Percentiles rank a stretch among this genome's conserved stretches.
phyloP scores from a whole-genome alignment of 2,888 invertebrate species.

The Acronicta alni region DNA sequence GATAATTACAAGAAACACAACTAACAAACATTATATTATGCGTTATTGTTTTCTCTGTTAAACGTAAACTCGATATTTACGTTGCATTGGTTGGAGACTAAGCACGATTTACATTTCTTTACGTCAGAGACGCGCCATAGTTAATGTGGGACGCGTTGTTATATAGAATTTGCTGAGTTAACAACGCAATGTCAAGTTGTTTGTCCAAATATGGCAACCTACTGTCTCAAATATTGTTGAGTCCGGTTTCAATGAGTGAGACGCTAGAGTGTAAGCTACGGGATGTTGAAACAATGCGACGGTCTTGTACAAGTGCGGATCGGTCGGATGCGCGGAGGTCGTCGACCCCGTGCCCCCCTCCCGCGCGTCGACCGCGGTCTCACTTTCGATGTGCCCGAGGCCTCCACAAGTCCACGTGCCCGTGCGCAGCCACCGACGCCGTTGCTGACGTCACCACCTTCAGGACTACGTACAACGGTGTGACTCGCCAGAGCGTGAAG shows the following conservation, averaged over 20 bases:
- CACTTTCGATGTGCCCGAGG: conserved; percentile 87
- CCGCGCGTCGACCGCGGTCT: conserved; percentile 75
- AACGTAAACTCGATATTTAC: conserved; percentile 4
- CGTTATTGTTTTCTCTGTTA: conserved; percentile 29
- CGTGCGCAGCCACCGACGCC: conserved; percentile 74
- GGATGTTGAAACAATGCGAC: conserved; percentile 85
- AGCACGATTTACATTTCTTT: conserved; percentile 12
- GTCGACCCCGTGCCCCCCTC: conserved; percentile 74
- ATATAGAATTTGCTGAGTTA: conserved; percentile 37
- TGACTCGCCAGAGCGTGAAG: conserved; percentile 73
- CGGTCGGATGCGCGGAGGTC: conserved; percentile 85
- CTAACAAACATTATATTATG: conserved; percentile 49
- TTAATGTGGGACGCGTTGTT: conserved; percentile 11
- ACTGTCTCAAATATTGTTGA: conserved; percentile 59
- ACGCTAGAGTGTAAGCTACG: conserved; percentile 66
- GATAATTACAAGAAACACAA: conserved; percentile 79
- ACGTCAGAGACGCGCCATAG: conserved; percentile 14
- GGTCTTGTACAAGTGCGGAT: conserved; percentile 85
- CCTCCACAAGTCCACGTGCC: conserved; percentile 83
- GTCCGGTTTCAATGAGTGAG: conserved; percentile 67
- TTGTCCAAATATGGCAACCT: conserved; percentile 50
- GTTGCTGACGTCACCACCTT: conserved; percentile 79
- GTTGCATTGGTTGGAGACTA: conserved; percentile 2
- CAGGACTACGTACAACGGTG: conserved; percentile 75
- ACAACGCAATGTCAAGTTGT: conserved; percentile 47